phyloP scores from a whole-genome alignment of 37 sponge, comb jelly and placozoan species.

The Diacarnus erythraeanus region DNA sequence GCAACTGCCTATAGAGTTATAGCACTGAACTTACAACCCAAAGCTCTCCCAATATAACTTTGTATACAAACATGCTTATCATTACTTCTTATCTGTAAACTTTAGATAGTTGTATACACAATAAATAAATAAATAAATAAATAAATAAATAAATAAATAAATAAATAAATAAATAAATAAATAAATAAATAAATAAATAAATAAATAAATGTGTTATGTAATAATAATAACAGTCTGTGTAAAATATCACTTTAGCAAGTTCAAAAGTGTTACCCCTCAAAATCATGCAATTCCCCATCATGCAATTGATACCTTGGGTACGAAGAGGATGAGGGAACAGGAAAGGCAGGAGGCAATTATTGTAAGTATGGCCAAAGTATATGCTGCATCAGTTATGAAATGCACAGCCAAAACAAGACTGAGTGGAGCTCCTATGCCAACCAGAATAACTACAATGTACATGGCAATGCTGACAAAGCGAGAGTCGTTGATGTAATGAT shows the following conservation, averaged over 20 bases:
- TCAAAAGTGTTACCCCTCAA: background rate
- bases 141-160: background rate
- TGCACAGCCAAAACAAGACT: conserved; percentile 51
- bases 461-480: conserved; percentile 61
- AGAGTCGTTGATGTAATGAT: conserved; percentile 74
- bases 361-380: conserved; percentile 46
- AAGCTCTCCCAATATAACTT: too few species aligned
- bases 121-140: too few species aligned
- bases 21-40: too few species aligned
- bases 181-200: background rate
- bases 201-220: too few species aligned
- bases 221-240: background rate
- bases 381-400: conserved; percentile 50
- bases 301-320: conserved; percentile 48
- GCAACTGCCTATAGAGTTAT: too few species aligned
- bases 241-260: background rate
- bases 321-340: conserved; percentile 47
- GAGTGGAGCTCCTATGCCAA: conserved; percentile 61
- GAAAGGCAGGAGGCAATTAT: conserved; percentile 30
- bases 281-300: background rate
- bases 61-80: background rate
- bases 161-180: background rate
- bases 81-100: background rate
- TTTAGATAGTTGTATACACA: too few species aligned
- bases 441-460: conserved; percentile 65